Evolutionary conservation across 2,888 invertebrate species (phyloP).

Genomic region (Hermaeophaga mercurialis): DNA sequence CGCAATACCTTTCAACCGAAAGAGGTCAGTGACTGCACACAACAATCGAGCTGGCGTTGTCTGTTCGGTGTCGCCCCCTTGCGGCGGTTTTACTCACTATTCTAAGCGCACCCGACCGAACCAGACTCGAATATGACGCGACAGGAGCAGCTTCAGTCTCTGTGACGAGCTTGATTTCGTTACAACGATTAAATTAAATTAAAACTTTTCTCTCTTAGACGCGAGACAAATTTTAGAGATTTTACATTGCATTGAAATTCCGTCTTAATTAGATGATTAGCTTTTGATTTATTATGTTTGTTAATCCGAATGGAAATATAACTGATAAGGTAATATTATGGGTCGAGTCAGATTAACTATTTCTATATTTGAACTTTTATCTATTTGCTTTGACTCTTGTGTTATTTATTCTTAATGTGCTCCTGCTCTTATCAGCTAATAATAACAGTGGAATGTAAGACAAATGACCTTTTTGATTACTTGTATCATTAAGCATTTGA

Average conservation of each 20-base stretch:
- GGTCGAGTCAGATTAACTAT: neutral
- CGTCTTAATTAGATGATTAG: neutral
- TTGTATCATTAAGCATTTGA: too few species aligned
- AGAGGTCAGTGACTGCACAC: slow-evolving; percentile 39
- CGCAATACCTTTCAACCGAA: slow-evolving; percentile 35
- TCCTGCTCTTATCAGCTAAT: neutral
- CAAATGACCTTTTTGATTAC: neutral
- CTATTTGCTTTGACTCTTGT: neutral
- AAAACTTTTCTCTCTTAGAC: too few species aligned
- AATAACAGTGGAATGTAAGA: neutral
- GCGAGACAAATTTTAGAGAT: too few species aligned
- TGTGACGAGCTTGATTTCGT: neutral
- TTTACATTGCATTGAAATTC: too few species aligned
- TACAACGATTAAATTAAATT: too few species aligned
- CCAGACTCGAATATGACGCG: slow-evolving; percentile 4
- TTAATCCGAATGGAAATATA: neutral
- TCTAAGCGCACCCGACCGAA: slow-evolving; percentile 12
- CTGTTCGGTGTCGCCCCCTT: slow-evolving; percentile 31
- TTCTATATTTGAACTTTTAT: neutral
- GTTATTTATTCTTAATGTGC: neutral
- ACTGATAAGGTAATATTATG: neutral
- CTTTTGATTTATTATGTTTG: neutral
- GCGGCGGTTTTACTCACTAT: slow-evolving; percentile 15
- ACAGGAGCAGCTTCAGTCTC: neutral
- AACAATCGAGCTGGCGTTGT: slow-evolving; percentile 28